Conservation (phyloP, 2,888 invertebrate genomes). For the Cataglyphis rosenhaueri region DNA sequence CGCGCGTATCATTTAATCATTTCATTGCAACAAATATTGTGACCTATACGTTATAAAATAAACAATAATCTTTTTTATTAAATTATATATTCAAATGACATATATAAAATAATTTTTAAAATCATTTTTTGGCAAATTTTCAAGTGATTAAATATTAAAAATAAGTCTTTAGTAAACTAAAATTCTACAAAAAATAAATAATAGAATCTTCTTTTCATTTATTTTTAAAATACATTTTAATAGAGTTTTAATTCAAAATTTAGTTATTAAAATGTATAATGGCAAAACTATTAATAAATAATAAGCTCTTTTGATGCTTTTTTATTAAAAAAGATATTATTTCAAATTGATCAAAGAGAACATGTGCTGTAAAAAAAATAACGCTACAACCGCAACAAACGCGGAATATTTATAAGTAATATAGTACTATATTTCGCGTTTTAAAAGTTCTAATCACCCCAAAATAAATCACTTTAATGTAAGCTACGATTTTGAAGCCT, state of each 20-base stretch:
- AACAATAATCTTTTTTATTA: not conserved
- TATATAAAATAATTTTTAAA: not conserved
- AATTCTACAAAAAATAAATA: not conserved
- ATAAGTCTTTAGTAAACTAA: not conserved
- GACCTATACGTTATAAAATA: not conserved
- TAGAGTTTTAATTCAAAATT: not conserved
- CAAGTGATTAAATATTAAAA: not conserved
- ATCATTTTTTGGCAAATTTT: not conserved
- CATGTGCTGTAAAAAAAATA: not conserved
- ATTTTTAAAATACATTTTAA: not conserved
- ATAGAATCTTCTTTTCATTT: not conserved
- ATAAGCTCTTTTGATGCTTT: not conserved
- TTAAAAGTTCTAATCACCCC: constrained; percentile 17
- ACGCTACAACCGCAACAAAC: not conserved
- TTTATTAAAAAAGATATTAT: not conserved
- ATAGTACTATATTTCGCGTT: not conserved
- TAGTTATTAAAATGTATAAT: not conserved
- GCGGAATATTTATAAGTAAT: not conserved
- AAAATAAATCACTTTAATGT: constrained; percentile 31
- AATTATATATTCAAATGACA: not conserved
- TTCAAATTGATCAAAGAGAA: not conserved
- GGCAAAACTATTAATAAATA: not conserved
- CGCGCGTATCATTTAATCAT: not conserved
- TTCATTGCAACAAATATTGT: not conserved
- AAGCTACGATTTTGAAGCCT: constrained; percentile 16